Conservation (phyloP, 2,888 invertebrate species). For the Cancer borealis region DNA sequence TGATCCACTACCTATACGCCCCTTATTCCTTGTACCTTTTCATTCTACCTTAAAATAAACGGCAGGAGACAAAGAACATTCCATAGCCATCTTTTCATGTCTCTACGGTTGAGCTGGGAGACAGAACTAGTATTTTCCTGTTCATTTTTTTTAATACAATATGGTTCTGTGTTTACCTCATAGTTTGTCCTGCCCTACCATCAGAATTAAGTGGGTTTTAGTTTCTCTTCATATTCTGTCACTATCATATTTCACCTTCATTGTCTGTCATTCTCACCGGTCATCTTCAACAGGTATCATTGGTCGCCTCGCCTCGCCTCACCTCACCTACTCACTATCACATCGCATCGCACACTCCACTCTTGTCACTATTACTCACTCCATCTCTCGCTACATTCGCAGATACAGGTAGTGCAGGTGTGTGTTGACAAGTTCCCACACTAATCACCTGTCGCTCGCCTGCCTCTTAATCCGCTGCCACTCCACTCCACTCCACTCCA, state of each 20-base stretch:
- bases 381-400: neutral
- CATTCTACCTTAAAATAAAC: neutral
- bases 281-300: neutral
- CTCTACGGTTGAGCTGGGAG: neutral
- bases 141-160: neutral
- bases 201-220: neutral
- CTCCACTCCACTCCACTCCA: neutral
- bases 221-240: too few species aligned
- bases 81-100: neutral
- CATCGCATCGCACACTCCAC: neutral
- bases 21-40: neutral
- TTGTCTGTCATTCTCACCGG: neutral
- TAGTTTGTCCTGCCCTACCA: neutral
- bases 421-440: neutral
- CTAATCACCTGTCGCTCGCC: neutral
- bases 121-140: too few species aligned
- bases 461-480: slow-evolving; percentile 3
- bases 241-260: neutral
- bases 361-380: neutral
- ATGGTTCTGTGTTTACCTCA: neutral
- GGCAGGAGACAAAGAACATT: neutral
- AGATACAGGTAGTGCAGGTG: neutral
- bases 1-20: neutral
- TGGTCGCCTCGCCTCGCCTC: neutral
- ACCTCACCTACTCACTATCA: neutral